Base-by-base conservation (phyloP, 2,888 invertebrate species). In the Copidosoma aretas region DNA sequence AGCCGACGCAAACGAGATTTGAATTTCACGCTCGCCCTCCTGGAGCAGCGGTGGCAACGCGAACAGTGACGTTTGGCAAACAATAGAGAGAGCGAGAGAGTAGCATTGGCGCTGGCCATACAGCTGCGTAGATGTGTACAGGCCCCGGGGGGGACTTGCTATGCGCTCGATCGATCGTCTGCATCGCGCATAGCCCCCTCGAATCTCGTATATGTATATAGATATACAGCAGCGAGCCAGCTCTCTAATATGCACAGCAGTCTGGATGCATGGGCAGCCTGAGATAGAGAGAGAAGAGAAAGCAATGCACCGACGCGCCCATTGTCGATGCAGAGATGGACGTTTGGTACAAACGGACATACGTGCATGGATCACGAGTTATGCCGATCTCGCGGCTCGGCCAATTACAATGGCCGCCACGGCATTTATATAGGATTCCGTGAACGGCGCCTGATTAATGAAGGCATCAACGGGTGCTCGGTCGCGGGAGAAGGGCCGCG, bases 401-500 rank as follows among this genome's bases (percentile, higher is more conserved):
- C 32, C 32, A 32, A 32, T 32, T 32, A 32, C 32, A 32, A 32
- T 32, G 32, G 32, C 32, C 8, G 32, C 32, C 3, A 3, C 32
- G 32, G 32, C 32, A 32, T n/a, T n/a, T n/a, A 8, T 8, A 32
- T 32, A 32, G 56, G 19, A 56, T 56, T 46, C 54, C 57, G 10
- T 32, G 25, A 17, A 57, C 22, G 19, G 17, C 53, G 25, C 46
- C 57, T 67, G 67, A 67, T 67, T 67, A 67, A 67, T 67, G 67
- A 62, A 67, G 67, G 67, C 52, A 58, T 62, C 62, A 62, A 62
- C 62, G 62, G 57, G 58, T 54, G 60, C 54, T 24, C 43, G 49
- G 19, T 5, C 58, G 39, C 22, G 59, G 32, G 46, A 60, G n/a
- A n/a, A n/a, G n/a, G n/a, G n/a, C n/a, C 4, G 32, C 32, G 32